Percentiles rank a stretch among this genome's conserved stretches.
These are phyloP conservation scores for Chironomus tepperi DNA, from an alignment of 1,140 invertebrate genomes.

Conservation along the genomic window DNA sequence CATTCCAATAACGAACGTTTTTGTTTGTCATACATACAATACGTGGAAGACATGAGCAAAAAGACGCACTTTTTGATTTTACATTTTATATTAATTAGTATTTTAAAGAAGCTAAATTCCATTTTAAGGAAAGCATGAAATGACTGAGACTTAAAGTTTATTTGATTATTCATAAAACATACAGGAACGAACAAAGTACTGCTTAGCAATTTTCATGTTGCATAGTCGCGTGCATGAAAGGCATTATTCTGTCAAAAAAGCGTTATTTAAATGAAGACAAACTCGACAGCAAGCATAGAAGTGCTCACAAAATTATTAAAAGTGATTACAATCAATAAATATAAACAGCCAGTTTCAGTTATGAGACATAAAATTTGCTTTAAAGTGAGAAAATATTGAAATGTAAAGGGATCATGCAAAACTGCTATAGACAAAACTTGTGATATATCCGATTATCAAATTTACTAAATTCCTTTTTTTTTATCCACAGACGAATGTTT, in stretches of 20 bases:
- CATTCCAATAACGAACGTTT: background rate
- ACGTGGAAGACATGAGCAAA: too few relatives aligned
- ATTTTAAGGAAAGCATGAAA: too few relatives aligned
- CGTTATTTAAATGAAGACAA: conserved; percentile 30
- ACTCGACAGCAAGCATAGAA: conserved; percentile 26
- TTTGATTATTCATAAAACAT: background rate
- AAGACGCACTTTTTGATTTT: too few relatives aligned
- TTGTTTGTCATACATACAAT: too few relatives aligned
- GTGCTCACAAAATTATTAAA: conserved; percentile 24
- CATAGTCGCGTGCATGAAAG: conserved; percentile 25
- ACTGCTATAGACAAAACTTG: too few relatives aligned
- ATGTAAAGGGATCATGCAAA: too few relatives aligned
- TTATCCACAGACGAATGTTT: conserved; percentile 73
- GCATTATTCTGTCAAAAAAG: conserved; percentile 35
- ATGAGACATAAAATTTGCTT: background rate
- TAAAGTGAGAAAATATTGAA: background rate
- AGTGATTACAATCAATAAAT: conserved; percentile 33
- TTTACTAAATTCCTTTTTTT: conserved; percentile 29
- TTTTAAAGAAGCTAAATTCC: too few relatives aligned
- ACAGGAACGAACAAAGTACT: background rate
- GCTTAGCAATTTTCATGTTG: conserved; percentile 11
- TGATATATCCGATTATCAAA: background rate
- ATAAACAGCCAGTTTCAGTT: background rate
- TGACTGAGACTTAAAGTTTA: too few relatives aligned
- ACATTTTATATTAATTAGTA: too few relatives aligned